These are phyloP conservation scores for Trachymyrmex septentrionalis DNA, from an alignment of 1,140 invertebrate species.

Conservation along the genomic window DNA sequence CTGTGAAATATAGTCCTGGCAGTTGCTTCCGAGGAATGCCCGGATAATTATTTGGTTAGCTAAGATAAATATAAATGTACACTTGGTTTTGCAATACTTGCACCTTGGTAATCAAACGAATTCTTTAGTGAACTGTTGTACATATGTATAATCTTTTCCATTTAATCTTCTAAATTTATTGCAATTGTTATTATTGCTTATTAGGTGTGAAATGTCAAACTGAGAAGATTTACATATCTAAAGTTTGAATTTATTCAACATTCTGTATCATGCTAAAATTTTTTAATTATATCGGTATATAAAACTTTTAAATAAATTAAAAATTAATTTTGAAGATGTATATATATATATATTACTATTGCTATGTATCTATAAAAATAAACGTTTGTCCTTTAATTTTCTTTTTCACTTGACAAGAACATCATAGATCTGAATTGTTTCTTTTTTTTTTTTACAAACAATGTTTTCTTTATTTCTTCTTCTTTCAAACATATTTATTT, in stretches of 20 bases:
- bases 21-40: neutral
- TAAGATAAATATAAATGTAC: neutral
- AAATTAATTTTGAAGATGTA: neutral
- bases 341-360: too few relatives aligned
- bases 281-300: neutral
- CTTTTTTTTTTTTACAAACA: neutral
- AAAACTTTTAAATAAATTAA: neutral
- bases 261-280: neutral
- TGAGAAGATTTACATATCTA: neutral
- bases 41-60: conserved; percentile 40
- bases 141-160: neutral
- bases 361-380: neutral
- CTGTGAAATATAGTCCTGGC: conserved; percentile 35
- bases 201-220: neutral
- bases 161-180: neutral
- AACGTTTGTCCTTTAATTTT: neutral
- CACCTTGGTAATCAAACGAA: neutral
- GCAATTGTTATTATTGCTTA: neutral
- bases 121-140: neutral
- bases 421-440: neutral
- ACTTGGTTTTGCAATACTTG: neutral
- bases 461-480: neutral
- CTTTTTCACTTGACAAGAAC: neutral
- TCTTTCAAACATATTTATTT: neutral
- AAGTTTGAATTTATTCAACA: neutral